Percentiles rank a stretch among this genome's conserved stretches.
These are phyloP conservation scores for Sorex maritimensis DNA, from an alignment of 2,797 vertebrate species.

Conservation along the genomic window DNA sequence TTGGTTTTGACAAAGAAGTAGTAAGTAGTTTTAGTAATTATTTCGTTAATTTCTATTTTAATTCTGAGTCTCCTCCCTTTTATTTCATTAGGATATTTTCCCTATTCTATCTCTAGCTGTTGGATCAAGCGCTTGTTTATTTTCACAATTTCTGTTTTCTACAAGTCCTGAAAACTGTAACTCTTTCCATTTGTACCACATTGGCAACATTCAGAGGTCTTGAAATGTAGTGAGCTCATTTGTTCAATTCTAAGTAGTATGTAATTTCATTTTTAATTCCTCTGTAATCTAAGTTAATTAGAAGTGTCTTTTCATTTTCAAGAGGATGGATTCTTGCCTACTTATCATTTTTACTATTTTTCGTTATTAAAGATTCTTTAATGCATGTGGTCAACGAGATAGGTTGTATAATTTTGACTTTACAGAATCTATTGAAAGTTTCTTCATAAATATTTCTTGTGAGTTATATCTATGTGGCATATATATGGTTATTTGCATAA, in stretches of 20 bases:
- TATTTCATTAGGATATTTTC: conserved; percentile 57
- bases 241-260: conserved; percentile 75
- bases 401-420: conserved; percentile 69
- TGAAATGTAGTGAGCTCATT: conserved; percentile 39
- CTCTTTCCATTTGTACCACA: conserved; percentile 41
- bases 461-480: neutral
- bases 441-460: conserved; percentile 46
- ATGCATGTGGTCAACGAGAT: conserved; percentile 47
- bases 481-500: neutral
- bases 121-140: conserved; percentile 61
- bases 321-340: conserved; percentile 8
- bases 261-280: conserved; percentile 82
- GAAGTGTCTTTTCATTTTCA: conserved; percentile 73
- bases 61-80: conserved; percentile 56
- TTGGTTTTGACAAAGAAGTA: conserved; percentile 34
- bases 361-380: conserved; percentile 65
- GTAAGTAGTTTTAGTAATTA: conserved; percentile 48
- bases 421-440: conserved; percentile 42
- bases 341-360: conserved; percentile 64
- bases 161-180: neutral
- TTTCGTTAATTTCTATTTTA: conserved; percentile 67
- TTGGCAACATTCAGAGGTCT: conserved; percentile 32
- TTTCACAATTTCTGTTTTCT: conserved; percentile 68
- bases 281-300: conserved; percentile 81
- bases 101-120: conserved; percentile 63